These are phyloP conservation scores for Aquatica leii DNA, from an alignment of 2,888 invertebrate genomes.

Conservation along the genomic window DNA sequence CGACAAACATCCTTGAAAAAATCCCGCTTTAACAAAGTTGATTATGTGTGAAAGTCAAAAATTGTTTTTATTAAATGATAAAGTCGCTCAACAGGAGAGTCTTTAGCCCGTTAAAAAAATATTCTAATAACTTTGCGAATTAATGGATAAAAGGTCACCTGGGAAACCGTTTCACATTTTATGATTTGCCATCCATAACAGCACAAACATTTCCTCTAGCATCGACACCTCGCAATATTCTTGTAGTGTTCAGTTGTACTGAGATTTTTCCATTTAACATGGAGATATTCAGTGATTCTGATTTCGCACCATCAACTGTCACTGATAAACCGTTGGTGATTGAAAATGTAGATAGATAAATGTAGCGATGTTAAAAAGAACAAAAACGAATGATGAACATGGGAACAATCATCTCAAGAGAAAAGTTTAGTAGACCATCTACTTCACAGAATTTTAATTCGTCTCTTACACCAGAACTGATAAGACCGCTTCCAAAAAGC, in stretches of 20 bases:
- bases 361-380: neutral
- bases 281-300: constrained; percentile 17
- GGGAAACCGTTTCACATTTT: constrained; percentile 37
- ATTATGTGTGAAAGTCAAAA: too few relatives aligned
- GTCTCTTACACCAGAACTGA: neutral
- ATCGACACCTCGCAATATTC: constrained; percentile 15
- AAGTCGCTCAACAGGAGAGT: constrained; percentile 42
- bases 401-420: neutral
- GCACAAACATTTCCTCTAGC: constrained; percentile 16
- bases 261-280: constrained; percentile 5
- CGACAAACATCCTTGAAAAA: too few relatives aligned
- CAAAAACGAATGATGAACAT: neutral
- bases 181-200: constrained; percentile 35
- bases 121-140: constrained; percentile 23
- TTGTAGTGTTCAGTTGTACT: constrained; percentile 1
- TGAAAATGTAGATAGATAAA: too few relatives aligned
- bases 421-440: neutral
- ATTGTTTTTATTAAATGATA: too few relatives aligned
- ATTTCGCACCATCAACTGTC: constrained; percentile 22
- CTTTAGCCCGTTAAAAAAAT: constrained; percentile 19
- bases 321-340: too few relatives aligned
- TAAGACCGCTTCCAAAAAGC: constrained; percentile 3
- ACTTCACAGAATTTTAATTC: neutral
- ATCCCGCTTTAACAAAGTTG: too few relatives aligned
- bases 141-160: constrained; percentile 38